Percentiles rank a stretch among this genome's conserved stretches.
phyloP scores from a whole-genome alignment of 1,140 invertebrate species.

The Diorhabda sublineata region DNA sequence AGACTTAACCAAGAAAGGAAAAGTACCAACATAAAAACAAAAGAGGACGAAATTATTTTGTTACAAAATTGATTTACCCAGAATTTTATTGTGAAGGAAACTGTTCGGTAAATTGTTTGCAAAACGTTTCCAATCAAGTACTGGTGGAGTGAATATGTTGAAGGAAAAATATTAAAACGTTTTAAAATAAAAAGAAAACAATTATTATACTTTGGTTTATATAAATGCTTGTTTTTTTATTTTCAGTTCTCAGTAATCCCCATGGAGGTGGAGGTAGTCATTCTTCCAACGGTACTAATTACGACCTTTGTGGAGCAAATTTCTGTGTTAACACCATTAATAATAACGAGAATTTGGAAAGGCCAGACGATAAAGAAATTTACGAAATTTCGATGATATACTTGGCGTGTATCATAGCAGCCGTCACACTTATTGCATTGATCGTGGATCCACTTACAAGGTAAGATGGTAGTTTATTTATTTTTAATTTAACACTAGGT shows the following conservation, averaged over 20 bases:
- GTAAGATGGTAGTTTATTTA: conserved; percentile 44
- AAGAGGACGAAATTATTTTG: too few relatives aligned
- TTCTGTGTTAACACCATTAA: conserved; percentile 67
- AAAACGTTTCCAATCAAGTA: too few relatives aligned
- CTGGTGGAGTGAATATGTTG: too few relatives aligned
- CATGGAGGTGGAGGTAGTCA: conserved; percentile 56
- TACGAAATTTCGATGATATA: conserved; percentile 87
- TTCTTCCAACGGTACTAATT: conserved; percentile 51
- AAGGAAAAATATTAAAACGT: too few relatives aligned
- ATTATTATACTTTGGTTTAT: too few relatives aligned
- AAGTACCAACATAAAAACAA: too few relatives aligned
- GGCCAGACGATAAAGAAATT: conserved; percentile 78
- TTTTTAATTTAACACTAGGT: too few relatives aligned
- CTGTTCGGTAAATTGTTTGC: too few relatives aligned
- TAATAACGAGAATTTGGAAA: conserved; percentile 65
- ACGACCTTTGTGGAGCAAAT: conserved; percentile 73
- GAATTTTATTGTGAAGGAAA: too few relatives aligned
- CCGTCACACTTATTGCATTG: conserved; percentile 78
- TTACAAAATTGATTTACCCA: too few relatives aligned
- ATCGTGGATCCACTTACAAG: conserved; percentile 87
- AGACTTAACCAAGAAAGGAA: too few relatives aligned
- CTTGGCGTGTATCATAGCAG: conserved; percentile 77
- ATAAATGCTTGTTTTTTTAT: conserved; percentile 19
- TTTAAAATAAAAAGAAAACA: too few relatives aligned
- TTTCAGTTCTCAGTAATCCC: conserved; percentile 70